Conservation (phyloP, 2,888 invertebrate genomes). For the Conchocele bisecta region DNA sequence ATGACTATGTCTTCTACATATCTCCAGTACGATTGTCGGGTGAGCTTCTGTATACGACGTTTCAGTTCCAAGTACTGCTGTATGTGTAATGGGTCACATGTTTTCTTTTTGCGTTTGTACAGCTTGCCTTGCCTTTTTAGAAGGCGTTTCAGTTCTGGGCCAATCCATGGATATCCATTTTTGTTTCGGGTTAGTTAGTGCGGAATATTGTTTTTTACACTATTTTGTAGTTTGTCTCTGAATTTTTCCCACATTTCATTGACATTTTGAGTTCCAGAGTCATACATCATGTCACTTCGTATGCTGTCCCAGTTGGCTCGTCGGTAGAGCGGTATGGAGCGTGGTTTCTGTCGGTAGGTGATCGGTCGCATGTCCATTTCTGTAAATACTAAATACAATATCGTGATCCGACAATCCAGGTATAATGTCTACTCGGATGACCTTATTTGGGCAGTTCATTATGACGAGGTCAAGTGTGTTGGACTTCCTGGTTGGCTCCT, state of each 20-base stretch:
- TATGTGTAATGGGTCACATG: neutral
- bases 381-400: constrained; percentile 6
- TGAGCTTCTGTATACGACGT: neutral
- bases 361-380: neutral
- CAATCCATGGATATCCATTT: constrained; percentile 24
- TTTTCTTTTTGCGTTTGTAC: constrained; percentile 12
- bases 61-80: constrained; percentile 6
- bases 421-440: constrained; percentile 19
- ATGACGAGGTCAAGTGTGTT: constrained; percentile 50
- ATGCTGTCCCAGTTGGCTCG: constrained; percentile 17
- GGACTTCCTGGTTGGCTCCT: constrained; percentile 33
- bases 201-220: constrained; percentile 12
- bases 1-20: constrained; percentile 18
- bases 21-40: constrained; percentile 24
- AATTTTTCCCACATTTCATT: constrained; percentile 9
- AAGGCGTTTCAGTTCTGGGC: neutral
- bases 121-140: neutral
- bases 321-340: constrained; percentile 6
- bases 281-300: neutral
- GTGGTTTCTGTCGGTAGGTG: neutral
- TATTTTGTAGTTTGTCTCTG: neutral
- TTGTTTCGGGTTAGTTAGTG: constrained; percentile 7
- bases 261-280: neutral
- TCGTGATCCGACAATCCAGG: constrained; percentile 27
- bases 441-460: constrained; percentile 32